Conservation (phyloP, 1,140 invertebrate species). For the Penaeus vannamei region DNA sequence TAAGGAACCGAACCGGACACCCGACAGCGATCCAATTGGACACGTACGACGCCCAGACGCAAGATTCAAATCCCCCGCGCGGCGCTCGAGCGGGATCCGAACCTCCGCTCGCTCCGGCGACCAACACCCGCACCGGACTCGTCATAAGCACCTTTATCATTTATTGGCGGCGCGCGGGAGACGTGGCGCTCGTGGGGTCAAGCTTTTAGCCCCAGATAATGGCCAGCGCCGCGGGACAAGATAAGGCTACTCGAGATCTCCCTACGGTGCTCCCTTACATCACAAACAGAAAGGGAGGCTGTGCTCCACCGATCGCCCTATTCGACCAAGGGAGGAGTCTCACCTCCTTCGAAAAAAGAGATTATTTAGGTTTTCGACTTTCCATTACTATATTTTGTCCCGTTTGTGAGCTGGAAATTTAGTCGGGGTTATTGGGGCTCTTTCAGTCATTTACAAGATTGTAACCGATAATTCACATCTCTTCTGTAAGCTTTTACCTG, state of each 20-base stretch:
- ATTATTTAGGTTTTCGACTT: too few relatives aligned
- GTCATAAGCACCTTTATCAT: conserved; percentile 65
- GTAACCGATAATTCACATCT: too few relatives aligned
- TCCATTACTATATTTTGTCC: too few relatives aligned
- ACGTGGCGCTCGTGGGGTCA: conserved; percentile 32
- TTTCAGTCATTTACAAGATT: too few relatives aligned
- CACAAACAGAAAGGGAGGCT: not conserved
- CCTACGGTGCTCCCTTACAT: conserved; percentile 28
- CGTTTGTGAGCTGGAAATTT: too few relatives aligned
- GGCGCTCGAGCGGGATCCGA: conserved; percentile 31
- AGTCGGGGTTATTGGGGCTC: too few relatives aligned
- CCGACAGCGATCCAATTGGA: conserved; percentile 25
- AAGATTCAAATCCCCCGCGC: conserved; percentile 54
- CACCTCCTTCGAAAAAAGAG: too few relatives aligned
- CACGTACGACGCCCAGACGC: conserved; percentile 40
- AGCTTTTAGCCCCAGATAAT: conserved; percentile 59
- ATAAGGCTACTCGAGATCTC: not conserved
- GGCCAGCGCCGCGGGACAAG: conserved; percentile 37
- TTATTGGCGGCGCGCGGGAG: conserved; percentile 61
- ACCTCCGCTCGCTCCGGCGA: conserved; percentile 19
- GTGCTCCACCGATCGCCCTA: too few relatives aligned
- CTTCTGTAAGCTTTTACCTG: too few relatives aligned
- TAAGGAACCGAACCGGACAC: conserved; percentile 49
- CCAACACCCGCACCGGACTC: conserved; percentile 39
- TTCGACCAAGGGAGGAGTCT: too few relatives aligned